phyloP scores from a whole-genome alignment of 2,113 vertebrate species.

The Plectropomus leopardus region DNA sequence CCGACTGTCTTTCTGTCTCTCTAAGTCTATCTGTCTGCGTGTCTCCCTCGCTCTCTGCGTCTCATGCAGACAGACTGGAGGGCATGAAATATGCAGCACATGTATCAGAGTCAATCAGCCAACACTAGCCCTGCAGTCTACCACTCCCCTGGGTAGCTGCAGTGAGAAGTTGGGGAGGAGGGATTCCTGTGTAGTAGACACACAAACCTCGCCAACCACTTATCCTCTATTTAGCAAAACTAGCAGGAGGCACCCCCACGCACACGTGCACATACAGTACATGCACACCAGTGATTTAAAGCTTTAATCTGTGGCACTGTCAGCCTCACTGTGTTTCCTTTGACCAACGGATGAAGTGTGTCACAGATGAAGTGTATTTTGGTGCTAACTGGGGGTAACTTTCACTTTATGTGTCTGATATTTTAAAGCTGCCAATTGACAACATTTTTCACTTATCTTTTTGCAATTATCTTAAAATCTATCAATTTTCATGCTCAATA shows the following conservation, averaged over 20 bases:
- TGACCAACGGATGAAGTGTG: slow-evolving; percentile 35
- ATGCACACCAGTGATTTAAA: slow-evolving; percentile 35
- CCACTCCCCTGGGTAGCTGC: slow-evolving; percentile 74
- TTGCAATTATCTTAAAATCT: neutral
- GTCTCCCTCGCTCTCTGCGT: slow-evolving; percentile 20
- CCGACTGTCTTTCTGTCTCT: slow-evolving; percentile 34
- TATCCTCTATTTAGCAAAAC: slow-evolving; percentile 81
- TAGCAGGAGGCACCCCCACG: slow-evolving; percentile 58
- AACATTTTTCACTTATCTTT: neutral
- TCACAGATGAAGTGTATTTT: neutral
- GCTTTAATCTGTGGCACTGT: slow-evolving; percentile 52
- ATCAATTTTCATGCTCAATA: neutral
- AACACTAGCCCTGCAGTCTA: slow-evolving; percentile 73
- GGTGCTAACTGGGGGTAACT: slow-evolving; percentile 30
- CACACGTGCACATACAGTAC: slow-evolving; percentile 26
- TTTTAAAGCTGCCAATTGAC: neutral
- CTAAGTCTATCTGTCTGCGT: slow-evolving; percentile 16
- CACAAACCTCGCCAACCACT: slow-evolving; percentile 78
- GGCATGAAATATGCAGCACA: slow-evolving; percentile 80
- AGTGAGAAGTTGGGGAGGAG: slow-evolving; percentile 68
- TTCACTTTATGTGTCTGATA: neutral
- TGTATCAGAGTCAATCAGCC: slow-evolving; percentile 81
- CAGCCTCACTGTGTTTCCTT: slow-evolving; percentile 30
- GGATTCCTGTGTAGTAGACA: slow-evolving; percentile 77
- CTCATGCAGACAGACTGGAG: slow-evolving; percentile 61